Evolutionary conservation across 2,797 vertebrate species (phyloP), one percentile per base, ranked within the genome.

Genomic region (Onychomys torridus): DNA sequence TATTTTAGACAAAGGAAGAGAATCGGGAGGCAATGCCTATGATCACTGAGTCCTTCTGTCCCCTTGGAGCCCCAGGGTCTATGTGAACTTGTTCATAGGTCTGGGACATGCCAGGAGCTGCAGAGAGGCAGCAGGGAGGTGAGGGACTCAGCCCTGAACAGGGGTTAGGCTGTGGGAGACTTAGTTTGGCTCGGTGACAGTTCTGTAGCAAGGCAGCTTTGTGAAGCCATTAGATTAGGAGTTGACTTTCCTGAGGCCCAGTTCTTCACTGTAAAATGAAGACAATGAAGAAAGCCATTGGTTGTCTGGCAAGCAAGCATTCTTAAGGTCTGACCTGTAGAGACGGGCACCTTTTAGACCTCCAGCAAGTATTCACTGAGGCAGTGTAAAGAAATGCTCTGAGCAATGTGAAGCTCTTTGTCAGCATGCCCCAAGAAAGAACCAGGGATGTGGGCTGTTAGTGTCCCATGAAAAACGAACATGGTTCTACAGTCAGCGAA

Each of bases 401-500:
- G 73, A 92, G 57, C 34, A 32, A 57, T 4, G 11, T 0, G 25
- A 82, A 69, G 67, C 59, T 76, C 59, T 82, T 82, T 13, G 55
- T 81, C 91, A 34, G 73, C 17, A 10, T 52, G 86, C 88, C 86
- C 92, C 29, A 84, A 93, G 94, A 9, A 75, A 5, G 1, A 59
- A 17, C 81, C 73, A 43, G 25, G 34, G 63, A 49, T 90, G 76
- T 2, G 63, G 73, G 34, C 85, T 96, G 67, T 93, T 67, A 78
- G 78, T 27, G 4, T 65, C 37, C 86, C 61, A 1, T 9, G 69
- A 34, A 90, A 85, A 95, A 79, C 34, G 59, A 93, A 94, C 90
- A 89, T 94, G 2, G 32, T 79, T 83, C 93, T 95, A 77, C 91
- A 27, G 89, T 90, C 90, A 89, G 71, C 21, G 43, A 83, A 93